Conservation (phyloP, 2,888 invertebrate genomes). For the Bugula neritina region DNA sequence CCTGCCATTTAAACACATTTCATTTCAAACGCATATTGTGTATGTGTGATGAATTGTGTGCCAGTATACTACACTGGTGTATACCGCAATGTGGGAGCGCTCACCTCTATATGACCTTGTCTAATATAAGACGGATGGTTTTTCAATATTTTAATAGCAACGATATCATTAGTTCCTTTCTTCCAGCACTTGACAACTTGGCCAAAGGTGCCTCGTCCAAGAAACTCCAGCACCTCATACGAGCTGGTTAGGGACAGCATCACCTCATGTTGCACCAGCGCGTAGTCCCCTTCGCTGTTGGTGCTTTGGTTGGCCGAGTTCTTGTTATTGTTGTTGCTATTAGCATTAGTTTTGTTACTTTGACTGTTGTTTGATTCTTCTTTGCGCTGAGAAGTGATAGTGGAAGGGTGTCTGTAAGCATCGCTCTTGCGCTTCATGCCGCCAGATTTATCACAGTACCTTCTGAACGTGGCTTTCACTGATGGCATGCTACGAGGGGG, state of each 20-base stretch:
- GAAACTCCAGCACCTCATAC: constrained; percentile 94
- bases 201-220: constrained; percentile 98
- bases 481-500: constrained; percentile 8
- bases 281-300: constrained; percentile 83
- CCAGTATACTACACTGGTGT: too few species aligned
- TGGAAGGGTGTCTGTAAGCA: neutral
- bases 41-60: too few species aligned
- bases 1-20: too few species aligned
- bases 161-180: constrained; percentile 99
- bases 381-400: neutral
- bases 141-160: constrained; percentile 99
- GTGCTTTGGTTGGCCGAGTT: constrained; percentile 38
- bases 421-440: constrained; percentile 21
- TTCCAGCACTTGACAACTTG: constrained; percentile 99
- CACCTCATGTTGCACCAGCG: constrained; percentile 94
- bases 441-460: neutral
- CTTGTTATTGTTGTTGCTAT: constrained; percentile 30
- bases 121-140: constrained; percentile 99
- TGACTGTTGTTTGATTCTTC: neutral
- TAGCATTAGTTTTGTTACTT: neutral
- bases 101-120: constrained; percentile 98
- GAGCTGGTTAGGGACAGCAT: constrained; percentile 87
- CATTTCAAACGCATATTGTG: too few species aligned
- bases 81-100: too few species aligned
- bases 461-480: constrained; percentile 16